phyloP scores from a whole-genome alignment of 2,113 vertebrate species.

The Sitta europaea region DNA sequence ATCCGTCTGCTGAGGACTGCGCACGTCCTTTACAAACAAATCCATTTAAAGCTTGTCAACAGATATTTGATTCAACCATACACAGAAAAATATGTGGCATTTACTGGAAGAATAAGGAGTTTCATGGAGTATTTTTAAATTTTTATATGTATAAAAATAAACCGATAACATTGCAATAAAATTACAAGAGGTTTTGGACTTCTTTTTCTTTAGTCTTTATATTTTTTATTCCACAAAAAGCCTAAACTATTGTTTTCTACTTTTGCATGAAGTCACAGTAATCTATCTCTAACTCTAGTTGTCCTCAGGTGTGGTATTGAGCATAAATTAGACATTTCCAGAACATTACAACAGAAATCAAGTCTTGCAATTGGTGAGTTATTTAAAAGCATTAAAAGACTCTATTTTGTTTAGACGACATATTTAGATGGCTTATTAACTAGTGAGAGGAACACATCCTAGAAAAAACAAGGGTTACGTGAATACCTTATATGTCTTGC shows the following conservation, averaged over 20 bases:
- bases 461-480: not conserved
- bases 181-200: not conserved
- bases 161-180: not conserved
- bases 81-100: not conserved
- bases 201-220: rapidly evolving
- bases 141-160: not conserved
- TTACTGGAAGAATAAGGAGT: not conserved
- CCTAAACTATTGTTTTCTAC: not conserved
- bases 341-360: not conserved
- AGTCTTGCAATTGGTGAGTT: rapidly evolving
- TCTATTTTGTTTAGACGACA: not conserved
- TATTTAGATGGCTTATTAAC: not conserved
- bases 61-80: not conserved
- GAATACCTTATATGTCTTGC: not conserved
- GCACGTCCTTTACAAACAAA: not conserved
- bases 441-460: not conserved
- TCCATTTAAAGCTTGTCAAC: not conserved
- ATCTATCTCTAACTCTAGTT: not conserved
- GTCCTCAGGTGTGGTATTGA: not conserved
- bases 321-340: not conserved
- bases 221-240: not conserved
- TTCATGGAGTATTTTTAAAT: not conserved
- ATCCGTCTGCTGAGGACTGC: not conserved
- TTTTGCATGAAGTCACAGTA: not conserved
- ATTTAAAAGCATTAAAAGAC: not conserved